Base-by-base conservation (phyloP, 2,888 invertebrate genomes). In the Leucophora obtusa region DNA sequence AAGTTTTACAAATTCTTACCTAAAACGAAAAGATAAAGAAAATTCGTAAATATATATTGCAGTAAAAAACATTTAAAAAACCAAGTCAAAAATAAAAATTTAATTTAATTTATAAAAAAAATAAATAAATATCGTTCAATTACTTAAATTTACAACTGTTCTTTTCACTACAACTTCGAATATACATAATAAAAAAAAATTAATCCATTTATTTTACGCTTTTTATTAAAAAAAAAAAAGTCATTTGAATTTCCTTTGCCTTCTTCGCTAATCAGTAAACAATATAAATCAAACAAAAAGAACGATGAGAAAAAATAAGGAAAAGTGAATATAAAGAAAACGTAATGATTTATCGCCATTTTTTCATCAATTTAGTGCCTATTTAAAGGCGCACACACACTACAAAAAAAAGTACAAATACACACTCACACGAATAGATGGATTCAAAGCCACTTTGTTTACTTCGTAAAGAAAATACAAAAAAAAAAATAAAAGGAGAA, bases 311-410 rank as follows among this genome's bases (percentile, higher is more conserved):
- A 66, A 53, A 53, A n/a, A 43, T 50, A 17, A 24, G n/a, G 33
- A 43, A n/a, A 51, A 62, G 17, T 33, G 9, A 24, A 58, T 35
- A 33, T 35, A n/a, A 60, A 56, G 54, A 56, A 56, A 43, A 18
- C 11, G 54, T 54, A 71, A 47, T 71, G 38, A 74, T 79, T 79
- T 71, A 75, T 75, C 6, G n/a, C 17, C 15, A 59, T 54, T 51
- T 35, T 54, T 66, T 43, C 70, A 62, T 58, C 56, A 75, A 71
- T 62, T 75, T 58, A 18, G 3, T 71, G 79, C 66, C 66, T 71
- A 43, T 43, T 79, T 62, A 60, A 66, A 75, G 71, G 79, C 65
- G 58, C 51, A 74, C 24, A 38, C n/a, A 28, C 62, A 47, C 50
- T 8, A n/a, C 11, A 38, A 38, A 10, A 38, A 11, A 9, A 38